A percentile compares a stretch with the other conserved stretches of the same genome.
Conservation (phyloP, 2,797 vertebrate species). For the Leuciscus waleckii region DNA sequence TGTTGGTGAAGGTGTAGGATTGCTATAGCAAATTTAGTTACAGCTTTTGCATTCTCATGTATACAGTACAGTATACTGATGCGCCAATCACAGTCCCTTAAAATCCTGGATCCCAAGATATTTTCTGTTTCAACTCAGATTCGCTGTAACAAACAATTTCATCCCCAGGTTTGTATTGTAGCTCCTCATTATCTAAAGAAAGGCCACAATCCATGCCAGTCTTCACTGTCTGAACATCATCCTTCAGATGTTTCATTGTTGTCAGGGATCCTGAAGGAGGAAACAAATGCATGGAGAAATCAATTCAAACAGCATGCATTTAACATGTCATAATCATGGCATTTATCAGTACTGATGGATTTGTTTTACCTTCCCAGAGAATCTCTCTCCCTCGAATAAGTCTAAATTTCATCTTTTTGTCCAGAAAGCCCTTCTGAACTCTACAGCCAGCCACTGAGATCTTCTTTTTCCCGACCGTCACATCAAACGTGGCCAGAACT, state of each 20-base stretch:
- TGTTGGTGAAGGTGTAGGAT: background rate
- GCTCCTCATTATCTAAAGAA: slow-evolving; percentile 76
- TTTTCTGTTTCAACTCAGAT: slow-evolving; percentile 74
- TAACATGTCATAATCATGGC: background rate
- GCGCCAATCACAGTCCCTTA: slow-evolving; percentile 63
- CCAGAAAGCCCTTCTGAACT: slow-evolving; percentile 89
- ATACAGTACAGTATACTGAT: background rate
- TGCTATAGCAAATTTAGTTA: background rate
- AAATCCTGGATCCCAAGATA: slow-evolving; percentile 94
- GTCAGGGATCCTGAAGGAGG: slow-evolving; percentile 79
- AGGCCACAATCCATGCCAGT: slow-evolving; percentile 92
- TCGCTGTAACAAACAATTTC: slow-evolving; percentile 86
- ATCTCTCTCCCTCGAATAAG: slow-evolving; percentile 77
- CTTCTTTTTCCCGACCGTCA: slow-evolving; percentile 89
- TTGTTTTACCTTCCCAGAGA: slow-evolving; percentile 88
- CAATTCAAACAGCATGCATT: background rate
- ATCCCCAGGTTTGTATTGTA: slow-evolving; percentile 85
- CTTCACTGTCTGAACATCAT: slow-evolving; percentile 84
- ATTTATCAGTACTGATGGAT: background rate
- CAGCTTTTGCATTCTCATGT: too few relatives aligned
- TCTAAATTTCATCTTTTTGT: slow-evolving; percentile 84
- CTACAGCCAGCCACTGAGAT: slow-evolving; percentile 91
- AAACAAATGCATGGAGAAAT: background rate
- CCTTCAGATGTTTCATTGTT: slow-evolving; percentile 90
- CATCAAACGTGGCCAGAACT: slow-evolving; percentile 83